These are phyloP conservation scores for Clitarchus hookeri DNA, from an alignment of 2,888 invertebrate genomes.

Conservation along the genomic window DNA sequence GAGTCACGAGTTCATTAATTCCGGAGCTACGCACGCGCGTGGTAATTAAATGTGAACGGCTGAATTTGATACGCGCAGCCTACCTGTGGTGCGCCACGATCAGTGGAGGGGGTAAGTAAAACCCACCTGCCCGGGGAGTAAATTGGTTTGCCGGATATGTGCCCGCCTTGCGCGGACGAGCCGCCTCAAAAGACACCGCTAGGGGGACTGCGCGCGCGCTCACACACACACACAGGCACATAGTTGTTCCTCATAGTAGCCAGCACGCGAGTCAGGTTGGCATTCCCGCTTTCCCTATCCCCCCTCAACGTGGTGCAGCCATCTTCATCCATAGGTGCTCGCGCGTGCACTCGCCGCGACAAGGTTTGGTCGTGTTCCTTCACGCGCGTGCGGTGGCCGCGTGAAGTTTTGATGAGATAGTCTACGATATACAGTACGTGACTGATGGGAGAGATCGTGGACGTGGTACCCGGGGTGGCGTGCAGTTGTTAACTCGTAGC, in stretches of 20 bases:
- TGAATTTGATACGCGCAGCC: background rate
- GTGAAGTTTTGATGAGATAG: background rate
- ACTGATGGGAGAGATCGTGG: too few species aligned
- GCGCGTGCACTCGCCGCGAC: conserved; percentile 39
- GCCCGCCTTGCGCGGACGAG: conserved; percentile 17
- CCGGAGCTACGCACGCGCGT: too few species aligned
- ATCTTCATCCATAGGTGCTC: conserved; percentile 2
- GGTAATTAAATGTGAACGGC: background rate
- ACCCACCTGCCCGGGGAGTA: background rate
- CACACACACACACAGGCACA: background rate
- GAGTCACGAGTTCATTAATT: too few species aligned
- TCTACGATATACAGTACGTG: too few species aligned
- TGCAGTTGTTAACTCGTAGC: too few species aligned
- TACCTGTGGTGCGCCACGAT: background rate
- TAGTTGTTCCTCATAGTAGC: conserved; percentile 26
- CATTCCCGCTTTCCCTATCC: conserved; percentile 23
- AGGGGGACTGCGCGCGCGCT: conserved; percentile 11
- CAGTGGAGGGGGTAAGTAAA: background rate
- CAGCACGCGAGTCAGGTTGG: conserved; percentile 4
- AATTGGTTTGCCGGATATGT: conserved; percentile 19
- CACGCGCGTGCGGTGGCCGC: background rate
- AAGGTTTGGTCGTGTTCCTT: conserved; percentile 43
- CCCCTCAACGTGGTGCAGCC: background rate
- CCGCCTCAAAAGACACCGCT: conserved; percentile 11
- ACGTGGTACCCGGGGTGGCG: too few species aligned